Evolutionary conservation across 2,113 vertebrate genomes (phyloP), one percentile per base, ranked within the genome.

Genomic region (Cynoglossus semilaevis): DNA sequence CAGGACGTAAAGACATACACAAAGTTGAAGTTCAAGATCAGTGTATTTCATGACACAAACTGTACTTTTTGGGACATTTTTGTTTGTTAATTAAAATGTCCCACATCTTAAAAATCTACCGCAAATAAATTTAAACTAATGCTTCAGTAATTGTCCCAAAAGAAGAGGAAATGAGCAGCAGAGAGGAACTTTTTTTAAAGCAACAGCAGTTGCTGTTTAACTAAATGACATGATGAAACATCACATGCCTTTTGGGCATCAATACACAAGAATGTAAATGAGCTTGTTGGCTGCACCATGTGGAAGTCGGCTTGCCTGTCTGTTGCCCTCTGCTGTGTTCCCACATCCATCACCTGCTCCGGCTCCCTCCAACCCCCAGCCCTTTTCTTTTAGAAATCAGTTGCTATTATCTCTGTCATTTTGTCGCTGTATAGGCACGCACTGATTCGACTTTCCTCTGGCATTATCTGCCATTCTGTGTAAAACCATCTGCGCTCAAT

Each of bases 401-500:
- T 44, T 49, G 52, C 50, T 51, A 63, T 67, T 70, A 70, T 76
- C 48, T 73, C 49, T 29, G 19, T 46, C 55, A 64, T 77, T 69
- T 63, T 51, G 63, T 51, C 37, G 38, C 74, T 49, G 41, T 57
- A 70, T 51, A 45, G 60, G 66, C 66, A 48, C 14, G 18, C 47
- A 34, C 40, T 11, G 42, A 40, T 54, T 63, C 40, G 47, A 67
- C 37, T 45, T 66, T 51, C 58, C 47, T 59, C 19, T 74, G 44
- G 47, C 64, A 56, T 63, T 45, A 70, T 85, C 61, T 42, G 44
- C 74, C 58, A 41, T 57, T 16, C 63, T 46, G 37, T 41, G 14
- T 64, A 60, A 53, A 61, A 47, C 56, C 72, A 68, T 74, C 77
- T 81, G 60, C 38, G 52, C 77, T 80, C 72, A 77, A 72, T 85